Evolutionary conservation across 92 coral and sea anemone species (phyloP), one percentile per base, ranked within the genome.

Genomic region (Blastomussa wellsi): DNA sequence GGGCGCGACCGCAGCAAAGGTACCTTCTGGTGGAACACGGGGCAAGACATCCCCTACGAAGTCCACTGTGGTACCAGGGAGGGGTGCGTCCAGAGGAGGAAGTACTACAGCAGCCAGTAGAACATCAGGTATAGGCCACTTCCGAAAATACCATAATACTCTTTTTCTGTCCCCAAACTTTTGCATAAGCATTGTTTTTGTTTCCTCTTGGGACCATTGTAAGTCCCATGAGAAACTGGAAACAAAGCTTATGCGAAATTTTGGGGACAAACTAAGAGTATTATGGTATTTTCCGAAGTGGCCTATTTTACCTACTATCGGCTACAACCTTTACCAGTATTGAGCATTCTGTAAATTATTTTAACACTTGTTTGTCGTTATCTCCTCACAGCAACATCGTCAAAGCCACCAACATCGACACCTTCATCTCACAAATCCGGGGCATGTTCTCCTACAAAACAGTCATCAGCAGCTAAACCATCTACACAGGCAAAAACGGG

Each of bases 11-110:
- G 76, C 84, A 84, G 28, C 71, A 33, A 84, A 76, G 39, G 60
- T 81, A 76, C 32, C 87, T 4, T 2, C 81, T 74, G 87, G 80
- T 22, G 75, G 74, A 44, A 36, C 90, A 8, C 86, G 97, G 22
- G 95, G 93, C 22, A 89, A 75, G 79, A 80, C 92, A 28, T 89
- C 97, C 47, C 97, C 94, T 67, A 88, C 91, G 19, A 91, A 90
- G 80, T 66, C 80, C 44, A 65, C 77, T 24, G 85, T 90, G 41
- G 60, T 80, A 41, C 13, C 87, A 72, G 89, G 84, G 65, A 88
- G 97, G 51, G 93, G 89, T 68, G 79, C 85, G 31, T 74, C 89
- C 2, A 92, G 86, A 81, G 80, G 78, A 59, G 78, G 79, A 55
- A 72, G 74, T 10, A 78, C 28, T 74, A 2, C 80, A 66, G 37